These are phyloP conservation scores for Mercenaria mercenaria DNA, from an alignment of 1,140 invertebrate genomes.

Conservation along the genomic window DNA sequence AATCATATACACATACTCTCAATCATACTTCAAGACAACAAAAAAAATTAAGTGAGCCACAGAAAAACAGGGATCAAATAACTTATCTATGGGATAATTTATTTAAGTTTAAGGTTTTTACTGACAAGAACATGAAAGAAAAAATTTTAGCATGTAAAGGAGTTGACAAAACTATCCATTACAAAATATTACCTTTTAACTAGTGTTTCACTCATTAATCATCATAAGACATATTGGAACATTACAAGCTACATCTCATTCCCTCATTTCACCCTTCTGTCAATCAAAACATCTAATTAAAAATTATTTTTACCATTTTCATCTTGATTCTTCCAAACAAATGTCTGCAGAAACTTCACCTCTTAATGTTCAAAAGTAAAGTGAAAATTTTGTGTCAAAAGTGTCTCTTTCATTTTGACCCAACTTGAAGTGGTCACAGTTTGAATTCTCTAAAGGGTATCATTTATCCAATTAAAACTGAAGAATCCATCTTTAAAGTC, in stretches of 20 bases:
- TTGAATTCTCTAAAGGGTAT: slow-evolving; percentile 34
- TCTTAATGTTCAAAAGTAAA: neutral
- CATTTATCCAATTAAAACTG: slow-evolving; percentile 40
- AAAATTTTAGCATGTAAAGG: neutral
- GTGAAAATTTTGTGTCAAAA: slow-evolving; percentile 5
- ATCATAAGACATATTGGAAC: neutral
- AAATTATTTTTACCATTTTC: neutral
- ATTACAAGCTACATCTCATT: neutral
- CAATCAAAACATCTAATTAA: slow-evolving; percentile 14
- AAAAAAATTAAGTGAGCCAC: no score
- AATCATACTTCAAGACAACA: no score
- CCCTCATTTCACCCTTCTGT: neutral
- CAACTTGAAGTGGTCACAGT: neutral
- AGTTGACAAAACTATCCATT: neutral
- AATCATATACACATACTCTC: no score
- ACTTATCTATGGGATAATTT: no score
- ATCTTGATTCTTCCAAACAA: neutral
- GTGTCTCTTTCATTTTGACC: slow-evolving; percentile 26
- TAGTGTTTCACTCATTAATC: neutral
- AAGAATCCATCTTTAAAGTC: neutral
- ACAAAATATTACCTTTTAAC: neutral
- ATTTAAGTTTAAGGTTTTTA: no score
- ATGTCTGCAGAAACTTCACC: neutral
- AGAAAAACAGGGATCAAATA: no score
- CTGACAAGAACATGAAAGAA: neutral